Conservation (phyloP, 2,797 vertebrate genomes). For the Aulostomus chinensis region DNA sequence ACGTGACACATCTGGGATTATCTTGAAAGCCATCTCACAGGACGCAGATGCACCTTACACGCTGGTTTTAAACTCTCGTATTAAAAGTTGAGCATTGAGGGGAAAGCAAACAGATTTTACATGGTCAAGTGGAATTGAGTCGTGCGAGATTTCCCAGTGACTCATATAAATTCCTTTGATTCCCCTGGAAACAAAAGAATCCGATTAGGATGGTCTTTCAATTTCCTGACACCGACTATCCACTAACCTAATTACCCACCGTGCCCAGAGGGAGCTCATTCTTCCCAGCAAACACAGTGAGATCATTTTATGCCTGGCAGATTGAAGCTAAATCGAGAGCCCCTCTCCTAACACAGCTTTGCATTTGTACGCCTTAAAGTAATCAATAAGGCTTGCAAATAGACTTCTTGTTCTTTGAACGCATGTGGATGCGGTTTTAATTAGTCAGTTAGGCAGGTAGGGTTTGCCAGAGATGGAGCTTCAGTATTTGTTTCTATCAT, state of each 20-base stretch:
- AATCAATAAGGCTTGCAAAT: slow-evolving; percentile 79
- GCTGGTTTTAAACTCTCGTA: slow-evolving; percentile 51
- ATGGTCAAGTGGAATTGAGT: slow-evolving; percentile 80
- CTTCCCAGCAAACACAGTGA: slow-evolving; percentile 91
- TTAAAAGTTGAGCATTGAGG: slow-evolving; percentile 63
- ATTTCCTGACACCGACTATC: slow-evolving; percentile 99
- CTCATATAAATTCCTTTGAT: slow-evolving; percentile 95
- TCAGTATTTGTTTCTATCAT: slow-evolving; percentile 44
- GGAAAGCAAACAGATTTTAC: slow-evolving; percentile 79
- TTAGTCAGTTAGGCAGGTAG: slow-evolving; percentile 71
- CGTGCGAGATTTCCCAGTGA: slow-evolving; percentile 86
- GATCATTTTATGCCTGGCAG: slow-evolving; percentile 86
- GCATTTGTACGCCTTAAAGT: slow-evolving; percentile 78
- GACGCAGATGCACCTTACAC: slow-evolving; percentile 43
- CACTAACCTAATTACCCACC: slow-evolving; percentile 98
- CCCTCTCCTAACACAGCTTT: slow-evolving; percentile 79
- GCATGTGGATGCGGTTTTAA: slow-evolving; percentile 75
- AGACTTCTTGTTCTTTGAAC: slow-evolving; percentile 78
- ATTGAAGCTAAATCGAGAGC: slow-evolving; percentile 82
- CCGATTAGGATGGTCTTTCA: slow-evolving; percentile 97
- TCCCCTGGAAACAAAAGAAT: slow-evolving; percentile 90
- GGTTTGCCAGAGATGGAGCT: slow-evolving; percentile 55
- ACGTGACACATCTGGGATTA: slow-evolving; percentile 63
- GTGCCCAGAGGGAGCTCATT: slow-evolving; percentile 87
- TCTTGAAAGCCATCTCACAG: slow-evolving; percentile 53